These are phyloP conservation scores for Syncerus caffer DNA, from an alignment of 2,797 vertebrate genomes.

Conservation along the genomic window DNA sequence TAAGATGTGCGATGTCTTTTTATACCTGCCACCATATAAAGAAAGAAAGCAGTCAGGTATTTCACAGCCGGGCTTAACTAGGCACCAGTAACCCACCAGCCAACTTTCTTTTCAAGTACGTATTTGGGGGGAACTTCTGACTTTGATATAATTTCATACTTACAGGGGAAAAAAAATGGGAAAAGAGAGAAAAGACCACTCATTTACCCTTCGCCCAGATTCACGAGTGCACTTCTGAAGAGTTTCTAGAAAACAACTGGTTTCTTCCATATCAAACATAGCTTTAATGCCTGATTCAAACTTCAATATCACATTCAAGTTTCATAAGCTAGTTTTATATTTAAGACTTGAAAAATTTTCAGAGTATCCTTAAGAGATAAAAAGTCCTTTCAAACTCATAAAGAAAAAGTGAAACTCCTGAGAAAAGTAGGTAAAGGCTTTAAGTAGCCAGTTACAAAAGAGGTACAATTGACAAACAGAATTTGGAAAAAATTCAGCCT, in stretches of 20 bases:
- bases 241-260: background rate
- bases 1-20: background rate
- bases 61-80: background rate
- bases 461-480: background rate
- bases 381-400: background rate
- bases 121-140: background rate
- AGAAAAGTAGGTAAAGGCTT: background rate
- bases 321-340: background rate
- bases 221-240: background rate
- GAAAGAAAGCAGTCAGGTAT: background rate
- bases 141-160: slow-evolving; percentile 17
- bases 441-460: background rate
- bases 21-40: background rate
- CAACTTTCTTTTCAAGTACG: background rate
- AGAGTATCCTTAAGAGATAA: background rate
- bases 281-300: background rate
- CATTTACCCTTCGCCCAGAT: background rate
- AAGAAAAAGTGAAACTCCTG: background rate
- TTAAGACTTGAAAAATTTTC: background rate
- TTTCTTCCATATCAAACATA: background rate
- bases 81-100: background rate
- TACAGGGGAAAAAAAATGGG: background rate
- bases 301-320: background rate
- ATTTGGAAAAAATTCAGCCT: background rate
- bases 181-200: background rate